Percentiles rank a stretch among this genome's conserved stretches.
These are phyloP conservation scores for Taeniopygia guttata DNA, from an alignment of 2,797 vertebrate genomes.

Conservation along the genomic window DNA sequence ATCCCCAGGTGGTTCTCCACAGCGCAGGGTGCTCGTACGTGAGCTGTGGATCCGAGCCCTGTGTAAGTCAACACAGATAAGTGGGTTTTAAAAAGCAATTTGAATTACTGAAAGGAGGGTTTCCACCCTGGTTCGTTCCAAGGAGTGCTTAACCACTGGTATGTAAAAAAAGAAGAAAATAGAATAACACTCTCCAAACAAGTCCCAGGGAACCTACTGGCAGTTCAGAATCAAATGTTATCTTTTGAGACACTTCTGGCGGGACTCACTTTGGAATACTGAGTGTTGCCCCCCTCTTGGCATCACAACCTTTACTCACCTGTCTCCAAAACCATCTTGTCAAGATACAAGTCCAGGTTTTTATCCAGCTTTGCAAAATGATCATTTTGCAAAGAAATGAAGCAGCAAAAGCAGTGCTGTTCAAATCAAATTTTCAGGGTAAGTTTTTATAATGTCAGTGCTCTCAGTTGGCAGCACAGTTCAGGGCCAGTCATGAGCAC, in stretches of 20 bases:
- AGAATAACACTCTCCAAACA: accelerated
- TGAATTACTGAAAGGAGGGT: not conserved
- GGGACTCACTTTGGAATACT: not conserved
- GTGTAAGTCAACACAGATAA: no score
- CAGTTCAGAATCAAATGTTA: not conserved
- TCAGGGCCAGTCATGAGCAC: not conserved
- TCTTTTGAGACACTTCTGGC: not conserved
- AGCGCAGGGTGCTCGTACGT: accelerated
- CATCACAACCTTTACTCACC: not conserved
- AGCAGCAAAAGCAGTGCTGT: not conserved
- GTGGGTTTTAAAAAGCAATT: not conserved
- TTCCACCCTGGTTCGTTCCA: not conserved
- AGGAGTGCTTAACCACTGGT: not conserved
- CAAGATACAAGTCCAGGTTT: not conserved
- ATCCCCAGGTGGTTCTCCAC: accelerated
- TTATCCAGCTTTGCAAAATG: not conserved
- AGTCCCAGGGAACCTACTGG: not conserved
- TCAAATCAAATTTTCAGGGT: not conserved
- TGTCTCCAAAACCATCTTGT: not conserved
- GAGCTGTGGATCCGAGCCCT: not conserved
- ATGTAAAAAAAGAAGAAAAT: not conserved
- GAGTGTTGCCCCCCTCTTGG: not conserved
- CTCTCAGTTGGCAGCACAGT: not conserved
- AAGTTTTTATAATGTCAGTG: not conserved
- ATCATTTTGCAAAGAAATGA: not conserved